Base-by-base conservation (phyloP, 2,797 vertebrate genomes). In the Onychomys leucogaster region DNA sequence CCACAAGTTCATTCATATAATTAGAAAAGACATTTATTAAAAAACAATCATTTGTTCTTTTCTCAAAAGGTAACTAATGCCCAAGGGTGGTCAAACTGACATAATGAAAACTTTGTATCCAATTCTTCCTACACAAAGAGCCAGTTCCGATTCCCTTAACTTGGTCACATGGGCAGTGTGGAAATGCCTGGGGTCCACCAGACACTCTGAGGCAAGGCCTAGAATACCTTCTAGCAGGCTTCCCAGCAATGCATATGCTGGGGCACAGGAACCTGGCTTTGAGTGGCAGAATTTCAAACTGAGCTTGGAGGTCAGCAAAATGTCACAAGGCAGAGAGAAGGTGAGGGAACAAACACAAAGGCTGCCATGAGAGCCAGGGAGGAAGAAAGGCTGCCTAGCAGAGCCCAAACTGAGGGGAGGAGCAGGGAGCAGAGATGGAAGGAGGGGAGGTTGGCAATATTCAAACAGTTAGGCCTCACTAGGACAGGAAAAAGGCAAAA, bases 331-430 rank as follows among this genome's bases (percentile, higher is more conserved):
- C 0, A 63, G 27, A 71, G n/a, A 2, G 34, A 1, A 34, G 4
- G 2, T 0, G 0, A 43, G 23, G 55, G 8, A 89, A 94, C 37
- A 49, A 6, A 2, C n/a, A 32, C 21, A 84, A 23, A 80, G 0
- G 0, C 19, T 3, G 9, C 41, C 21, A n/a, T 5, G 12, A 59
- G 46, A 43, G 34, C 34, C 17, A 17, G 21, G n/a, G 0, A 2
- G 13, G 6, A 81, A 34, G 46, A 65, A 29, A 8, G 10, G 29
- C 13, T 1, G 0, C 71, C 76, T 10, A 1, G 27, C 75, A 29
- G 34, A 75, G 29, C 43, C 49, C 59, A n/a, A 19, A 43, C 46
- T 46, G 7, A 59, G 43, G 11, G 63, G 37, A 41, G 2, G 37
- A 7, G 3, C 4, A 12, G 85, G 46, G 85, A 63, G 8, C 37